A percentile compares a stretch with the other conserved stretches of the same genome.
Evolutionary conservation across 2,888 invertebrate genomes (phyloP).

Genomic region (Campaea margaritaria): DNA sequence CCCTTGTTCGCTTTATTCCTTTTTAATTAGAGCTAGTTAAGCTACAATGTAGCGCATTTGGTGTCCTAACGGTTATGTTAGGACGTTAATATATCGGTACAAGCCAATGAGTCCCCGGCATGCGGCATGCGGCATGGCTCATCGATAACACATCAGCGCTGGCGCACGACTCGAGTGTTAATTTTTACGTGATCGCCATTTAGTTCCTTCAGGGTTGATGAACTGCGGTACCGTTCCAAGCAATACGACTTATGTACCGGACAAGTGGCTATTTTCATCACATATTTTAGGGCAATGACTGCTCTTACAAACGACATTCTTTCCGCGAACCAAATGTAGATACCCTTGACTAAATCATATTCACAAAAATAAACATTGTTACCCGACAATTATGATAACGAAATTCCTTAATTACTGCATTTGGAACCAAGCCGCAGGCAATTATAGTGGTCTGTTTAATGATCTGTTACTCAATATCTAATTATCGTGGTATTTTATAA

Average conservation of each 20-base stretch:
- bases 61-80: slow-evolving; percentile 2
- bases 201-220: slow-evolving; percentile 63
- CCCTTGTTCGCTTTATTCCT: too few species aligned
- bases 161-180: slow-evolving; percentile 60
- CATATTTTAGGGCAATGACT: slow-evolving; percentile 40
- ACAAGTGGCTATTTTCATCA: slow-evolving; percentile 45
- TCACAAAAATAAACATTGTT: slow-evolving; percentile 9
- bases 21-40: background rate
- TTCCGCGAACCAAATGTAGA: slow-evolving; percentile 40
- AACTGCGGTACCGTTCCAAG: slow-evolving; percentile 63
- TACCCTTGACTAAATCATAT: slow-evolving; percentile 33
- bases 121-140: too few species aligned
- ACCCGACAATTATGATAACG: background rate
- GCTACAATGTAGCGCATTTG: background rate
- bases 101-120: too few species aligned
- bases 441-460: slow-evolving; percentile 25
- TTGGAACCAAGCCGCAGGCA: slow-evolving; percentile 13
- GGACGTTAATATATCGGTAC: too few species aligned
- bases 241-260: slow-evolving; percentile 47
- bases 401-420: slow-evolving; percentile 9
- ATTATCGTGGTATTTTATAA: slow-evolving; percentile 32
- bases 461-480: slow-evolving; percentile 30
- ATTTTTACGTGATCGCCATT: slow-evolving; percentile 69
- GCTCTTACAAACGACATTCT: slow-evolving; percentile 34
- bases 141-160: slow-evolving; percentile 13